Evolutionary conservation across 2,113 vertebrate genomes (phyloP).

Genomic region (Tupaia tana): DNA sequence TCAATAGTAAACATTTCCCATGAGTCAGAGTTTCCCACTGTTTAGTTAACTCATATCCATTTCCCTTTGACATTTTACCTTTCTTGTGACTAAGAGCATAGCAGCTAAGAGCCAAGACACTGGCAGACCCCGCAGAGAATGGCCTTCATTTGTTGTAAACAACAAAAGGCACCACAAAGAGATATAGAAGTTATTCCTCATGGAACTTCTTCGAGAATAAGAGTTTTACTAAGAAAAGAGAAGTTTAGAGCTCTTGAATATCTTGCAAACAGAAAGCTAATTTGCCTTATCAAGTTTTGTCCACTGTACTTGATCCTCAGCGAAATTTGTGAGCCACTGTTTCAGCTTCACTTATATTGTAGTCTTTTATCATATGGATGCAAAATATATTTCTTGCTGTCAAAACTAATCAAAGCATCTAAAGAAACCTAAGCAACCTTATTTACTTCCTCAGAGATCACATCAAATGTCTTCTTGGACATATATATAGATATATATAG

Average conservation of each 20-base stretch:
- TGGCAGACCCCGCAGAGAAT: background rate
- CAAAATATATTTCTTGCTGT: conserved; percentile 70
- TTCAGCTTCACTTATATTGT: conserved; percentile 57
- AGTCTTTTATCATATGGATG: conserved; percentile 74
- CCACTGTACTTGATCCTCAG: conserved; percentile 51
- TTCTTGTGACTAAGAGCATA: background rate
- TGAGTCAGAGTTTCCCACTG: background rate
- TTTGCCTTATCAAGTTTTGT: conserved; percentile 75
- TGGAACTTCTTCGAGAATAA: conserved; percentile 42
- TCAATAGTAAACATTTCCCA: background rate
- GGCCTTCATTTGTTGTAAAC: conserved; percentile 37
- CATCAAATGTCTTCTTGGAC: conserved; percentile 42
- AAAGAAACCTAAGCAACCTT: conserved; percentile 69
- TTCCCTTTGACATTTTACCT: conserved; percentile 30
- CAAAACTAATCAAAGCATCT: conserved; percentile 78
- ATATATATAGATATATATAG: too few relatives aligned
- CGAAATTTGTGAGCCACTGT: conserved; percentile 70
- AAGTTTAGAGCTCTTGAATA: conserved; percentile 49
- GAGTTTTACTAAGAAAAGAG: conserved; percentile 55
- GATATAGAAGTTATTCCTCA: background rate
- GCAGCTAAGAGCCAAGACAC: background rate
- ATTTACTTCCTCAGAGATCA: conserved; percentile 66
- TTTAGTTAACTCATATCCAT: background rate
- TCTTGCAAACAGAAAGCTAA: conserved; percentile 74
- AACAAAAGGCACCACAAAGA: background rate